Conservation (phyloP, 2,888 invertebrate species). For the Metopia argyrocephala region DNA sequence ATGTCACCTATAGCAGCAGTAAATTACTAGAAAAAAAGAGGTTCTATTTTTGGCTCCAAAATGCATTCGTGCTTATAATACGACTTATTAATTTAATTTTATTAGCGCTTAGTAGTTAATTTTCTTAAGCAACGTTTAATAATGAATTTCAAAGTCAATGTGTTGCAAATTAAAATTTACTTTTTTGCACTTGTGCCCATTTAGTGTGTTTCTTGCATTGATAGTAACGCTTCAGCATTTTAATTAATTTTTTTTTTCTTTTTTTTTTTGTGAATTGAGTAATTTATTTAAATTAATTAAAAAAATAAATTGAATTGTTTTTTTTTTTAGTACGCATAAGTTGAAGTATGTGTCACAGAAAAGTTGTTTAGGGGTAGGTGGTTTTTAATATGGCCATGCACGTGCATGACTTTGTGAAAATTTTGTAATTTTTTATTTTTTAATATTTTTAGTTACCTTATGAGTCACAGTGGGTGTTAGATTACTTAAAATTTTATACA, state of each 20-base stretch:
- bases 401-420: constrained; percentile 40
- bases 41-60: constrained; percentile 47
- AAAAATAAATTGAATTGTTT: not conserved
- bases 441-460: not conserved
- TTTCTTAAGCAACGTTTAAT: constrained; percentile 4
- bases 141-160: constrained; percentile 53
- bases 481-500: not conserved
- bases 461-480: constrained; percentile 21
- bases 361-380: constrained; percentile 7
- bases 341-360: constrained; percentile 12
- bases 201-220: constrained; percentile 69
- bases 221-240: constrained; percentile 67
- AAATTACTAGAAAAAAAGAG: constrained; percentile 6
- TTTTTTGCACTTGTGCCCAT: constrained; percentile 70
- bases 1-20: constrained; percentile 18
- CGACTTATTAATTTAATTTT: not conserved
- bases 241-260: constrained; percentile 24
- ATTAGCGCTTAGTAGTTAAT: constrained; percentile 12
- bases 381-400: constrained; percentile 33
- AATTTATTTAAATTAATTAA: not conserved
- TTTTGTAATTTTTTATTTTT: constrained; percentile 3
- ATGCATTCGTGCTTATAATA: not conserved
- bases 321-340: constrained; percentile 24
- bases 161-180: constrained; percentile 33
- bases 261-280: not conserved